Base-by-base conservation (phyloP, 2,888 invertebrate species). In the Nasonia oneida region DNA sequence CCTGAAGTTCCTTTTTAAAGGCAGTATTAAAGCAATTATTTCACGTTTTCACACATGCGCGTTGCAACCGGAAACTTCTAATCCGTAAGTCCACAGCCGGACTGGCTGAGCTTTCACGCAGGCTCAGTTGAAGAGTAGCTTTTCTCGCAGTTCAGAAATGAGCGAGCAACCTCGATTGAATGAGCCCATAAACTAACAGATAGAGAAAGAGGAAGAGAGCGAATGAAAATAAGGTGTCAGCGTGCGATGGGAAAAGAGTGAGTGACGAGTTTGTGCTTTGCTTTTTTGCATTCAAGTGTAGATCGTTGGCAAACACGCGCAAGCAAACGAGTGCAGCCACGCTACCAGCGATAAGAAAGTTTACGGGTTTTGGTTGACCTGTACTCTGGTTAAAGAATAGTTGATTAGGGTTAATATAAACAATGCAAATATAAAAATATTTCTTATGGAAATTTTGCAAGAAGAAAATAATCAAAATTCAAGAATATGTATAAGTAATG, bases 121-220 rank as follows among this genome's bases (percentile, higher is more conserved):
- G 70, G 33, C 18, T 33, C 15, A 33, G 47, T 47, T 47, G 1
- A 33, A 33, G 33, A 37, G 33, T 2, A 29, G 23, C 71, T 80
- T 70, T 80, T 77, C 39, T 61, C 61, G 39, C 75, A n/a, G 39
- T 10, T 0, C 15, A 70, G 74, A 0, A 61, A 15, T 42, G 47
- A 10, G 23, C 37, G 37, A 23, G 64, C 37, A 14, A 18, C 61
- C 74, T 70, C 75, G 76, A 82, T 82, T 53, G 76, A 76, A 70
- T 70, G 39, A 67, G 39, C 39, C 18, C 82, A 64, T 76, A 83
- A 83, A 83, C 70, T 76, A 53, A 70, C 39, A 70, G 82, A 76
- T 83, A 76, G 67, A 83, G 70, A 76, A 50, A 23, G 37, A 37
- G 4, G 4, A 5, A 37, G 70, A 76, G 67, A 23, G 14, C 14